These are phyloP conservation scores for Drosophila simulans DNA, from an alignment of 1,140 invertebrate species.

Conservation along the genomic window DNA sequence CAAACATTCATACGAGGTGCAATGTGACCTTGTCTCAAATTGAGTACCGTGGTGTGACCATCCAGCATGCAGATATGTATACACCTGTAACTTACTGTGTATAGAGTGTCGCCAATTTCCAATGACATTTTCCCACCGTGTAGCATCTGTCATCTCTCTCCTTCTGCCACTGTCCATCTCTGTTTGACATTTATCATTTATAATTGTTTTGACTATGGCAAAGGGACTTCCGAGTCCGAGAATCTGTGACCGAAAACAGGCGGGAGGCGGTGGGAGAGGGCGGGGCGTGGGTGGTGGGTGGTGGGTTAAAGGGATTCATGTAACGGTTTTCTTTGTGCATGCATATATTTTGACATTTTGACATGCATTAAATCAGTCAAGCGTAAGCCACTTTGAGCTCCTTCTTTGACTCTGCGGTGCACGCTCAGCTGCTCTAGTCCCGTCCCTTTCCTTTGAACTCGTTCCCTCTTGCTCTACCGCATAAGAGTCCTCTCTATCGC, in stretches of 20 bases:
- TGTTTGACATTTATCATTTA: conserved; percentile 75
- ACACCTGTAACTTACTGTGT: too few relatives aligned
- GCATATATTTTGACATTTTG: conserved; percentile 79
- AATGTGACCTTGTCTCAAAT: background rate
- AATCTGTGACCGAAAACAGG: conserved; percentile 23
- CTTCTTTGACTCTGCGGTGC: conserved; percentile 51
- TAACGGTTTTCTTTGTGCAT: conserved; percentile 65
- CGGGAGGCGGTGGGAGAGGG: background rate
- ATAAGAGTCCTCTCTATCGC: background rate
- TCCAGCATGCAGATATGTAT: background rate
- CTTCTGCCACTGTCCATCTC: conserved; percentile 9
- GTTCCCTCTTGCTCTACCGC: background rate
- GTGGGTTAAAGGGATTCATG: conserved; percentile 15
- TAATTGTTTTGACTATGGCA: conserved; percentile 73
- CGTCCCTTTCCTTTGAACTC: conserved; percentile 6
- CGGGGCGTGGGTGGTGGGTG: conserved; percentile 12
- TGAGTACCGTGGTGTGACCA: background rate
- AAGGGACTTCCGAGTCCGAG: conserved; percentile 10
- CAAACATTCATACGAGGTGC: background rate
- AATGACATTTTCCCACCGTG: background rate
- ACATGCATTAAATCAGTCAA: conserved; percentile 81
- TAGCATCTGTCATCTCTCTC: background rate
- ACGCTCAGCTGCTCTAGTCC: background rate
- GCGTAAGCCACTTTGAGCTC: conserved; percentile 62
- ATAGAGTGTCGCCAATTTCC: background rate